Percentiles rank a stretch among this genome's conserved stretches.
These are phyloP conservation scores for Otus sunia DNA, from an alignment of 2,113 vertebrate genomes.

Conservation along the genomic window DNA sequence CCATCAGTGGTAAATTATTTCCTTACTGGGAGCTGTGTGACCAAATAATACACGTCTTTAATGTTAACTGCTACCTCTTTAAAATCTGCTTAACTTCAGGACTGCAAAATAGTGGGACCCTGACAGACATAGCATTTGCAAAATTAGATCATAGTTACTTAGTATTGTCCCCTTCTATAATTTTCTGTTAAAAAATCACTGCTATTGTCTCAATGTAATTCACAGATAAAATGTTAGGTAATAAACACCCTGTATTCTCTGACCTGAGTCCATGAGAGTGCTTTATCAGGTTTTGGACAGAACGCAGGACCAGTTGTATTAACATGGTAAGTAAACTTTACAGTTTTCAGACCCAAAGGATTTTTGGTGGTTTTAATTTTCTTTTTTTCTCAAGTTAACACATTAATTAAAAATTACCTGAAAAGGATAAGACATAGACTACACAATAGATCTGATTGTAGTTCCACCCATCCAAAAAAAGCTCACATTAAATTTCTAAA, in stretches of 20 bases:
- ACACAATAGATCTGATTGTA: neutral
- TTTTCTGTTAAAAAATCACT: neutral
- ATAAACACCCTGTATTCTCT: neutral
- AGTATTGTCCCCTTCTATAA: neutral
- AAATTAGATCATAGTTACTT: neutral
- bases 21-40: neutral
- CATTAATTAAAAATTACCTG: neutral
- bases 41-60: neutral
- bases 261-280: neutral
- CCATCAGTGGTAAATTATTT: neutral
- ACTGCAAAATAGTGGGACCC: neutral
- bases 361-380: neutral
- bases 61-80: neutral
- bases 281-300: neutral
- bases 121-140: neutral
- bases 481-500: neutral
- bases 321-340: neutral
- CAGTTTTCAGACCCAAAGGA: neutral
- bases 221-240: neutral
- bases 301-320: neutral
- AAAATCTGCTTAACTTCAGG: neutral
- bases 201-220: neutral
- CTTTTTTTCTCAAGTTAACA: neutral
- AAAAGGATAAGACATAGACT: neutral
- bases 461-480: neutral